These are phyloP conservation scores for Clarias magur DNA, from an alignment of 2,113 vertebrate genomes.

Conservation along the genomic window DNA sequence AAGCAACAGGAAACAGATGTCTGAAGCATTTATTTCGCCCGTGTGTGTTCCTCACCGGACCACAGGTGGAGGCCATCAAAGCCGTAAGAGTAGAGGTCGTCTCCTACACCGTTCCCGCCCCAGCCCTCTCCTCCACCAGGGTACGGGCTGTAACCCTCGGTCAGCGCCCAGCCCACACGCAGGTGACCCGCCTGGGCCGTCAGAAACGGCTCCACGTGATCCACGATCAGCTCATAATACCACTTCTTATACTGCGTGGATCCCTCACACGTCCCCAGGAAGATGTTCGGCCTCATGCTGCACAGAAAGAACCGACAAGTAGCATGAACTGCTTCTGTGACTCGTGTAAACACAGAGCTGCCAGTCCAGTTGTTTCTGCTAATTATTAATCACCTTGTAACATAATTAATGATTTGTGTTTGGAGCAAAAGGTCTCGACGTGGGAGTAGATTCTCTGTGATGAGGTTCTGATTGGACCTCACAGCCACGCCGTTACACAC, in stretches of 20 bases:
- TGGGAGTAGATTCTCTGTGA: conserved; percentile 91
- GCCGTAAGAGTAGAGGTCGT: conserved; percentile 88
- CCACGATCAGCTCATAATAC: conserved; percentile 92
- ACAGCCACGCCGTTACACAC: conserved; percentile 93
- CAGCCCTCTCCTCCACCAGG: conserved; percentile 91
- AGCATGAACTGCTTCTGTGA: neutral
- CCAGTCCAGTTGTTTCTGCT: neutral
- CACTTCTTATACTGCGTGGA: conserved; percentile 89
- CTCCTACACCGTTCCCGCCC: conserved; percentile 88
- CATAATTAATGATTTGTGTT: conserved; percentile 88
- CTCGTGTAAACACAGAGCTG: neutral
- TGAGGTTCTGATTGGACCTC: conserved; percentile 92
- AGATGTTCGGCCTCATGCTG: conserved; percentile 93
- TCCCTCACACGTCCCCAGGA: conserved; percentile 86
- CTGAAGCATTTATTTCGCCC: too few relatives aligned
- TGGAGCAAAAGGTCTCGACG: conserved; percentile 88
- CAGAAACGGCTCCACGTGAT: conserved; percentile 81
- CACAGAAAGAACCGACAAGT: conserved; percentile 29
- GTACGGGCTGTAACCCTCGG: conserved; percentile 89
- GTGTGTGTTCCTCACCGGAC: conserved; percentile 77
- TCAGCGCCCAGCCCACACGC: conserved; percentile 89
- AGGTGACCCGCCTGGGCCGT: conserved; percentile 82
- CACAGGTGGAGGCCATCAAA: conserved; percentile 89
- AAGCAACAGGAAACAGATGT: neutral
- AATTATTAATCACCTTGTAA: conserved; percentile 76